These are phyloP conservation scores for Kobus ellipsiprymnus DNA, from an alignment of 2,113 vertebrate species.

Conservation along the genomic window DNA sequence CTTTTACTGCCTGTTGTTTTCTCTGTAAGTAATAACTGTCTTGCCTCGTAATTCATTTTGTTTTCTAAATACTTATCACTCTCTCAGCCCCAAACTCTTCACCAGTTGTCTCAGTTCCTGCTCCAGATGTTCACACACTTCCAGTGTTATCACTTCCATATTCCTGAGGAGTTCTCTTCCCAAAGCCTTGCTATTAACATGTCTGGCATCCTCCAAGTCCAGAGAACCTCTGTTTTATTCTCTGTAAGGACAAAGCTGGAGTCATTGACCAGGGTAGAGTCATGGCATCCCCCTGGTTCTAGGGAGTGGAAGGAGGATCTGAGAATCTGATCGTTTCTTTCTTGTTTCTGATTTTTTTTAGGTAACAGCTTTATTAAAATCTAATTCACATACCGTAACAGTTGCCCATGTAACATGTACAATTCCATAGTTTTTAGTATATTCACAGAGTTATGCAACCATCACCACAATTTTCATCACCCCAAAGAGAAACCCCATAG, in stretches of 20 bases:
- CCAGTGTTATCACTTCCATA: not conserved
- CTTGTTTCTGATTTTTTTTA: not conserved
- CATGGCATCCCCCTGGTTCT: not conserved
- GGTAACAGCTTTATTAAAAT: not conserved
- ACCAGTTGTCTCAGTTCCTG: not conserved
- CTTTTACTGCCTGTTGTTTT: not conserved
- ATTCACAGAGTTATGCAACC: not conserved
- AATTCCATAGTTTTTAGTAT: not conserved
- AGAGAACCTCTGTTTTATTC: not conserved
- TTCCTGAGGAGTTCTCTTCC: not conserved
- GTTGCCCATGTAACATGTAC: not conserved
- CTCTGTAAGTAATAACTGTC: not conserved
- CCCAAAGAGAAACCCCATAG: not conserved
- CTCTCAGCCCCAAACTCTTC: not conserved
- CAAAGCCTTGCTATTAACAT: not conserved
- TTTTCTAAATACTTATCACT: not conserved
- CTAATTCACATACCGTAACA: not conserved
- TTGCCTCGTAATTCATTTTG: not conserved
- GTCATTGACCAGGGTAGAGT: too few relatives aligned
- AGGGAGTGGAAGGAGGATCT: not conserved
- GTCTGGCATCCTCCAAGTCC: rapidly evolving
- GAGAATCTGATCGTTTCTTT: not conserved
- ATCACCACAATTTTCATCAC: not conserved
- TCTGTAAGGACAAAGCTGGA: not conserved
- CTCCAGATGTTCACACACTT: not conserved